Conservation (phyloP, 1,140 invertebrate genomes). For the Sipha flava region DNA sequence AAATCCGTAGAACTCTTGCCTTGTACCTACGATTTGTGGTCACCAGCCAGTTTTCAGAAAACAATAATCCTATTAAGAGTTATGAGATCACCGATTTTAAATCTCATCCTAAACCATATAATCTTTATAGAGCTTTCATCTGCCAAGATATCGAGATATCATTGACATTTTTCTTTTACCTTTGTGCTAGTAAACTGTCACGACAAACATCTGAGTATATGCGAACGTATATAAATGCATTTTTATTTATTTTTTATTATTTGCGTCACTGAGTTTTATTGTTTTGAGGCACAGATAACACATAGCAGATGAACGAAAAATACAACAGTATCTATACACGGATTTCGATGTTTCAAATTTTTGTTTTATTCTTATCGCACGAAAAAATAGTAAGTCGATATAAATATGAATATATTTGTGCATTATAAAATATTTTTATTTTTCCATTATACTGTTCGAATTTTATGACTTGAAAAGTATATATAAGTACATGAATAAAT, state of each 20-base stretch:
- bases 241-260: too few species aligned
- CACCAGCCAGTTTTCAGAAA: neutral
- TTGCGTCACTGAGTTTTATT: neutral
- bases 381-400: too few species aligned
- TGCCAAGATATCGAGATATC: neutral
- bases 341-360: neutral
- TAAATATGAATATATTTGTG: too few species aligned
- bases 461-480: too few species aligned
- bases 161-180: neutral
- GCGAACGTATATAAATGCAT: too few species aligned
- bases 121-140: neutral
- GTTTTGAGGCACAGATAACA: neutral
- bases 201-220: neutral
- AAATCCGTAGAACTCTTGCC: neutral
- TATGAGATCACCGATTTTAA: neutral
- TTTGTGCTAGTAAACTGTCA: neutral
- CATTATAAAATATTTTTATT: too few species aligned
- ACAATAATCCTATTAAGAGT: neutral
- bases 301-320: neutral
- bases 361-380: too few species aligned
- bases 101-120: neutral
- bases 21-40: neutral
- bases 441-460: too few species aligned
- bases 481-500: too few species aligned
- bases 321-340: neutral